phyloP scores from a whole-genome alignment of 2,888 invertebrate species.

The Oligia fasciuncula region DNA sequence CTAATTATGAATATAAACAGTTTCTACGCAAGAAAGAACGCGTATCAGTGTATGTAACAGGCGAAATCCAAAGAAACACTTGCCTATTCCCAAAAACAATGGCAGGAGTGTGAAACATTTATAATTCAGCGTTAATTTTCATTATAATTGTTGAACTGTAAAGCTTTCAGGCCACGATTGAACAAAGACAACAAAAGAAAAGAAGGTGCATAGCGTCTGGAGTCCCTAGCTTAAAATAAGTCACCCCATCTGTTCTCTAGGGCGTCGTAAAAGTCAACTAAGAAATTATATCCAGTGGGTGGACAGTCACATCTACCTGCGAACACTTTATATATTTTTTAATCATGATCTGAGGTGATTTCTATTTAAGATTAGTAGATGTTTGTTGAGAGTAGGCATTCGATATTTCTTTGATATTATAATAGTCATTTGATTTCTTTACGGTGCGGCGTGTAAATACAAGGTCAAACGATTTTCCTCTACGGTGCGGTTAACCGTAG shows the following conservation, averaged over 20 bases:
- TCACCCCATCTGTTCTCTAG: constrained; percentile 52
- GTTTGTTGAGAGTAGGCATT: background rate
- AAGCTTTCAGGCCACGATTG: constrained; percentile 21
- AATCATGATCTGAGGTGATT: constrained; percentile 2
- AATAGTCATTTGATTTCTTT: background rate
- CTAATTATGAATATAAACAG: background rate
- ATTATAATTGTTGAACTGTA: constrained; percentile 24
- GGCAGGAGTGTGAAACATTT: background rate
- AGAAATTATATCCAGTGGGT: constrained; percentile 56
- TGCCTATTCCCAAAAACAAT: background rate
- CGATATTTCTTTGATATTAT: background rate
- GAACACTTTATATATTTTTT: constrained; percentile 29
- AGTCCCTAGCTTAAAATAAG: constrained; percentile 50
- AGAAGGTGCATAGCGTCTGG: constrained; percentile 34
- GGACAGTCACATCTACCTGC: constrained; percentile 35
- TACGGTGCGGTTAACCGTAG: too few species aligned
- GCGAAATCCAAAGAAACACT: background rate
- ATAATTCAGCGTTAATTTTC: constrained; percentile 9
- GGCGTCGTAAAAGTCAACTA: constrained; percentile 57
- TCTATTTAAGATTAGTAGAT: background rate
- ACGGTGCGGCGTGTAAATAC: too few species aligned
- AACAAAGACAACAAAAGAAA: constrained; percentile 37
- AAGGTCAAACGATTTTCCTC: too few species aligned
- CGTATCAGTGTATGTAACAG: background rate
- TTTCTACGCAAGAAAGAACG: background rate